Evolutionary conservation across 2,797 vertebrate species (phyloP), one percentile per base, ranked within the genome.

Genomic region (Hafferia zeledoni): DNA sequence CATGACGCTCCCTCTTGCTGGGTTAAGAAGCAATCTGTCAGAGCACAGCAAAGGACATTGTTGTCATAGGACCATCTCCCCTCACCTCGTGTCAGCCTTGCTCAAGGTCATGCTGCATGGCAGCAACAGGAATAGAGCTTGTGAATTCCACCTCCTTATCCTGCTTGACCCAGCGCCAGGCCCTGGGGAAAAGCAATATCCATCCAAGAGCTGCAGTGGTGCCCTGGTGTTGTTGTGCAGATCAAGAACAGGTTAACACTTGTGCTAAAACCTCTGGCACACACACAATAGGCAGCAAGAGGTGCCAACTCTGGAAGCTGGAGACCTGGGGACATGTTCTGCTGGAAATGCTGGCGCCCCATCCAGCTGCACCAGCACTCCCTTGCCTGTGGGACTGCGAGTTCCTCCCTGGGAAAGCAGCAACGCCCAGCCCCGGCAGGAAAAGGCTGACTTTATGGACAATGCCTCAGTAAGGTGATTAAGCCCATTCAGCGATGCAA

Each of bases 381-480:
- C 72, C 61, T 55, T 0, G 4, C 87, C 85, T 11, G 14, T 87
- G 89, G 87, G 94, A 96, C 83, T 33, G 19, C 3, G 4, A 94
- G 89, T 95, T 96, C 93, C 91, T 96, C 82, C 27, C 33, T 14
- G 37, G 89, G 84, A 96, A 96, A 70, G 59, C 68, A 95, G 89
- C 69, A 88, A 91, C 79, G 61, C 89, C 94, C 84, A 89, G 70
- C 63, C 33, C 63, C 9, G 15, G 71, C 87, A 96, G 95, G 94
- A 93, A 95, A 87, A 56, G 10, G 0, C 23, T 0, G 2, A 47
- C 70, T 63, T 68, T 56, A 55, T 0, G 6, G 89, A 83, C 94
- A 90, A 72, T 94, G 68, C 77, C 80, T 85, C 70, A 80, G 17
- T 2, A 2, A 59, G 59, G n/a, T 50, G 80, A 90, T 87, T 47